Conservation (phyloP, 2,113 vertebrate genomes). For the Pseudois nayaur region DNA sequence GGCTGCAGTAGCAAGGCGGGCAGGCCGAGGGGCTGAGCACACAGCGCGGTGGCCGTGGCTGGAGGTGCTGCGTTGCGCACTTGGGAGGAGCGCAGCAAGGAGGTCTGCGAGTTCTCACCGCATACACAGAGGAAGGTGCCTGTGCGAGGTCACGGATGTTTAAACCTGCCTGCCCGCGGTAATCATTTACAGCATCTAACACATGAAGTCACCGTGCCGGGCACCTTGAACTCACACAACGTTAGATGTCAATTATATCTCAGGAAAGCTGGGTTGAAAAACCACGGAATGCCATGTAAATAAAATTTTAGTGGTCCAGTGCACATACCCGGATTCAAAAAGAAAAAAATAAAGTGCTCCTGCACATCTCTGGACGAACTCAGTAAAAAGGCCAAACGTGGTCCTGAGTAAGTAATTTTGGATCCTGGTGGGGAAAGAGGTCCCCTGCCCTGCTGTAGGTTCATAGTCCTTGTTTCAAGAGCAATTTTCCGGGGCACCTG, state of each 20-base stretch:
- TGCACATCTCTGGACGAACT: rapidly evolving
- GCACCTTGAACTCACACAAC: not conserved
- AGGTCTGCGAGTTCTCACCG: not conserved
- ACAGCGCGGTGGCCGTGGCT: rapidly evolving
- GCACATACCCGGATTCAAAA: not conserved
- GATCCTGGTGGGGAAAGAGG: rapidly evolving
- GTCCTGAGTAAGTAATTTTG: not conserved
- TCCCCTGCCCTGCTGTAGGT: rapidly evolving
- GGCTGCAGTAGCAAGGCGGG: rapidly evolving
- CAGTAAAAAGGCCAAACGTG: rapidly evolving
- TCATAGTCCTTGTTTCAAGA: not conserved
- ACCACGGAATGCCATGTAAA: not conserved
- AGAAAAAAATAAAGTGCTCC: rapidly evolving
- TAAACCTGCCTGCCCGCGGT: rapidly evolving
- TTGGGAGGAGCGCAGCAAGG: rapidly evolving
- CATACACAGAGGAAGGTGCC: not conserved
- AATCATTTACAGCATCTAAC: rapidly evolving
- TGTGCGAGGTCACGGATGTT: rapidly evolving
- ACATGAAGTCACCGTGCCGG: rapidly evolving
- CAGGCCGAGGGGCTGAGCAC: rapidly evolving
- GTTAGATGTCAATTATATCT: rapidly evolving
- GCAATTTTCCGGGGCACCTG: rapidly evolving
- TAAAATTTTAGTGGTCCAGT: not conserved
- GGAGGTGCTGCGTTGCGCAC: rapidly evolving
- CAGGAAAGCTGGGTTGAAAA: not conserved